Percentiles rank a stretch among this genome's conserved stretches.
Conservation (phyloP, 2,888 invertebrate species). For the Amblyjoppa proteus region DNA sequence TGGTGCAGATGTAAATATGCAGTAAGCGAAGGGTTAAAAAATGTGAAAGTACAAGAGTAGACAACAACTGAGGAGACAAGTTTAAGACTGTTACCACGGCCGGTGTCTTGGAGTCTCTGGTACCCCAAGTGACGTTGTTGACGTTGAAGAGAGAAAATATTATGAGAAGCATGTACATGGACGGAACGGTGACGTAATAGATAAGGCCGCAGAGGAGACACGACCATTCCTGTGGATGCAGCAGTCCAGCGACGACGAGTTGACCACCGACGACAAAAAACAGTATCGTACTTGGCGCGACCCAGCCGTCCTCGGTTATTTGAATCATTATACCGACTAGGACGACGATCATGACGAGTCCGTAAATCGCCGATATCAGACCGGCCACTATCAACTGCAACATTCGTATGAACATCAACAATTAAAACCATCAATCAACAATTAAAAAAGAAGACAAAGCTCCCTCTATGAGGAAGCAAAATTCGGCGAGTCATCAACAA, state of each 20-base stretch:
- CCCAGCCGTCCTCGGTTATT: constrained; percentile 91
- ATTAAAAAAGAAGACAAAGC: too few species aligned
- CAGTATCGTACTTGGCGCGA: constrained; percentile 94
- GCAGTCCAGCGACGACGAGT: constrained; percentile 86
- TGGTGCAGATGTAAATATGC: too few species aligned
- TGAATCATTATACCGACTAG: constrained; percentile 92
- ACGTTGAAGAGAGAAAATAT: constrained; percentile 97
- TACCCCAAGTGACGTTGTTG: constrained; percentile 98
- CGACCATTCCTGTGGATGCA: constrained; percentile 93
- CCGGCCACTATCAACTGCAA: constrained; percentile 90
- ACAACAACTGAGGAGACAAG: too few species aligned
- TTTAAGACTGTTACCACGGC: constrained; percentile 20
- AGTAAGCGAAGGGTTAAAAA: too few species aligned
- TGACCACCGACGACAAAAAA: constrained; percentile 91
- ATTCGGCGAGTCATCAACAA: not conserved
- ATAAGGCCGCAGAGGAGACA: constrained; percentile 92
- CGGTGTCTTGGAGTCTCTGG: constrained; percentile 89
- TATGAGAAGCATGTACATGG: constrained; percentile 96
- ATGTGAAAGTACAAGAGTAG: too few species aligned
- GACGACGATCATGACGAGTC: constrained; percentile 95
- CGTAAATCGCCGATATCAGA: constrained; percentile 91
- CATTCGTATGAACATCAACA: not conserved
- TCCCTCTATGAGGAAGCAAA: too few species aligned
- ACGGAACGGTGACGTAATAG: constrained; percentile 96
- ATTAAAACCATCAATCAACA: not conserved